phyloP scores from a whole-genome alignment of 2,113 vertebrate genomes.

The Gorsachius goisagi region DNA sequence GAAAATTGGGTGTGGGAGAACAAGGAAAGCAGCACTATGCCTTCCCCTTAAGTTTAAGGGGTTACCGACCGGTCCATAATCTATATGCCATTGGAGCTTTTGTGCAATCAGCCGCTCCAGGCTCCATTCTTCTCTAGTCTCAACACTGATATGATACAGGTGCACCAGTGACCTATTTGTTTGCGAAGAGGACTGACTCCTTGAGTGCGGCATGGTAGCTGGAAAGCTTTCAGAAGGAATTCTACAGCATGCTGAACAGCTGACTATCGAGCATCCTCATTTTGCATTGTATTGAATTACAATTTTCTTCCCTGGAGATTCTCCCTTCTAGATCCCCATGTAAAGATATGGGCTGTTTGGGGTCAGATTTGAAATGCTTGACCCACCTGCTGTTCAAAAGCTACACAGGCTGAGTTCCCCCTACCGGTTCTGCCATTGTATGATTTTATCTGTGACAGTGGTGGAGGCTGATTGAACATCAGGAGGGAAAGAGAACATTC shows the following conservation, averaged over 20 bases:
- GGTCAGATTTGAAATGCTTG: slow-evolving; percentile 32
- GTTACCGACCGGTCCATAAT: background rate
- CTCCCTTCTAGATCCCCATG: background rate
- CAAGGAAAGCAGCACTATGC: background rate
- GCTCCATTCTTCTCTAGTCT: background rate
- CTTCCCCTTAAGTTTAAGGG: background rate
- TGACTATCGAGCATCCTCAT: background rate
- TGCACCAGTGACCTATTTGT: fast-evolving
- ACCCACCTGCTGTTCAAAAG: slow-evolving; percentile 30
- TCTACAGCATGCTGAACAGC: background rate
- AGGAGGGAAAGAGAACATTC: slow-evolving; percentile 64
- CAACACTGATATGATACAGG: fast-evolving
- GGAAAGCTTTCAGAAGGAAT: background rate
- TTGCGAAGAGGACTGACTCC: fast-evolving
- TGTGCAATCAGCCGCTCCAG: background rate
- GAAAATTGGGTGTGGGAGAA: background rate
- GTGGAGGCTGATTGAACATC: slow-evolving; percentile 58
- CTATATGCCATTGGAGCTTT: background rate
- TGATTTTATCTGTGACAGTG: slow-evolving; percentile 18
- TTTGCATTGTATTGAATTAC: background rate
- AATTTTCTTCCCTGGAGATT: background rate
- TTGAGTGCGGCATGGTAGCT: fast-evolving
- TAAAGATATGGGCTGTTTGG: background rate
- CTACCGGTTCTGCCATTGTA: background rate
- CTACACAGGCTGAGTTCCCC: background rate